Base-by-base conservation (phyloP, 2,888 invertebrate species). In the Rhagonycha lutea region DNA sequence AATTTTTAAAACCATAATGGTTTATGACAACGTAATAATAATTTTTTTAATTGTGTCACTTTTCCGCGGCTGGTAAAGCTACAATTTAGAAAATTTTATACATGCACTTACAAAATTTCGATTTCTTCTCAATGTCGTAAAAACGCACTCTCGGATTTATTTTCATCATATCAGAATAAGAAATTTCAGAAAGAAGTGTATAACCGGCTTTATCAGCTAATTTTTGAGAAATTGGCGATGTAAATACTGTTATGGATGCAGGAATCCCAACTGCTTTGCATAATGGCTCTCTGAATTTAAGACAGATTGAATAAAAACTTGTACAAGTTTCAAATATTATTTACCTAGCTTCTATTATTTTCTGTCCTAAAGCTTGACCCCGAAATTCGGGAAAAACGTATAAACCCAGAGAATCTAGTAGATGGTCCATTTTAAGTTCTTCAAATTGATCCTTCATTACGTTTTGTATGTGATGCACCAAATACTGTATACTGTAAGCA, bases 181-280 rank as follows among this genome's bases (percentile, higher is more conserved):
- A 84, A 23, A 90, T 86, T 77, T 88, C 87, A 70, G 80, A 87
- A 0, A 90, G 78, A 12, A 87, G 88, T 24, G 85, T 80, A 78
- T 90, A 91, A 1, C 90, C 90, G 0, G 88, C 89, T 78, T 89
- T 90, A 78, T 86, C 87, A 1, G 90, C 91, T 2, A 90, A 87
- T 0, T 87, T 86, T 80, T 91, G 91, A 0, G 91, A 90, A 0
- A 89, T 88, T 0, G 86, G 88, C 0, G 90, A 90, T 0, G 91
- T 90, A 85, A 91, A 91, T 0, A 89, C 88, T 0, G 91, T 91
- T 0, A 88, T 88, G 1, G 90, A 89, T 0, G 89, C 86, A 71
- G 86, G 89, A 14, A 91, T 81, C 12, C 86, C 87, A 0, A 90
- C 82, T 0, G 90, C 89, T 80, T 88, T 88, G 86, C 90, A 90